Evolutionary conservation across 2,888 invertebrate species (phyloP), one percentile per base, ranked within the genome.

Genomic region (Dione juno): DNA sequence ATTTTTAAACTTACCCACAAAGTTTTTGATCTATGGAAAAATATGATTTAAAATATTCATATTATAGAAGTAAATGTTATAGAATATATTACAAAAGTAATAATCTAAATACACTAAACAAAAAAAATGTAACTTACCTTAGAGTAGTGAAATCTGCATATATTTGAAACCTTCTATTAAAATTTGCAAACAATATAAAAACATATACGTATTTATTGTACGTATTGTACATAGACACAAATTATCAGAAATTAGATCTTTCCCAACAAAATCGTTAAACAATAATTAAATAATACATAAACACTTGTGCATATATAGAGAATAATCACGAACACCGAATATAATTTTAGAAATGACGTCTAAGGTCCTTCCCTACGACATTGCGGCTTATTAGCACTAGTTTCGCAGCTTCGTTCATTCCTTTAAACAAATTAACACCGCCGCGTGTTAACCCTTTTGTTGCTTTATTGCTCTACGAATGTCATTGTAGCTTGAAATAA

Each of bases 381-480:
- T 70, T 72, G 73, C 61, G 16, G 45, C 68, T 66, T 64, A 76
- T 76, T 76, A 74, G 72, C 74, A 43, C 66, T 71, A 66, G 66
- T 70, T 72, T 71, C 68, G 76, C 77, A 73, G 76, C 57, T 11
- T 37, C 16, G 40, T 57, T 77, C 71, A 76, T 77, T 75, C 77
- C 76, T 76, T 74, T 67, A 75, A 75, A 84, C 87, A 88, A 92
- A 92, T 92, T 91, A 91, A 87, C 90, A 88, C 91, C 80, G 76
- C 77, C 78, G 85, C 87, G 89, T 86, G 90, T 89, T 87, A 85
- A 81, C 84, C 88, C 88, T 88, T 91, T 90, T 91, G 87, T 81
- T 76, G 67, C 80, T 90, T 88, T 89, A 88, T 88, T 74, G 80
- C 77, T 90, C 89, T 89, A 88, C 81, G 80, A 81, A 74, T 72